Conservation (phyloP, 1,140 invertebrate species). For the Vanessa tameamea region DNA sequence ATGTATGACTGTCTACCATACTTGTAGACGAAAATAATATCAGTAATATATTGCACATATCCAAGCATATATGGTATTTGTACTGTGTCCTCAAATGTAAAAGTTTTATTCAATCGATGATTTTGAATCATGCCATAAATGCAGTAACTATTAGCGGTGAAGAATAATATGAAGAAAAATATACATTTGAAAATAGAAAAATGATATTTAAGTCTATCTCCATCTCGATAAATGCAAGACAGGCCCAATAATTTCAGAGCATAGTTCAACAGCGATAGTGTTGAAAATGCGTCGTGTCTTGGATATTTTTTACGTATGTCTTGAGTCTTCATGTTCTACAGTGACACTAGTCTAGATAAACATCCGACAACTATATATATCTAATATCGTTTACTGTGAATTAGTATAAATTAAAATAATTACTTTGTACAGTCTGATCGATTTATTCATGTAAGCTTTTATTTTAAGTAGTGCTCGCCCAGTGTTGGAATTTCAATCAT, state of each 20-base stretch:
- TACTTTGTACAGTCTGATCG: too few species aligned
- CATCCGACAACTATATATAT: too few species aligned
- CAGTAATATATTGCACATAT: constrained; percentile 17
- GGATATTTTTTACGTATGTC: constrained; percentile 9
- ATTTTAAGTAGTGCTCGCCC: too few species aligned
- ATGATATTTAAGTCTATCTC: not conserved
- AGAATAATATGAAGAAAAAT: not conserved
- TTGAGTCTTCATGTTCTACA: not conserved
- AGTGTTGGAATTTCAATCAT: too few species aligned
- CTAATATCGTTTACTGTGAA: too few species aligned
- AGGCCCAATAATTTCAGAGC: constrained; percentile 4
- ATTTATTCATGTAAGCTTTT: too few species aligned
- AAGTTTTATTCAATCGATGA: not conserved
- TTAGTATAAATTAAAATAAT: too few species aligned
- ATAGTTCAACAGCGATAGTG: not conserved
- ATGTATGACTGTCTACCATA: constrained; percentile 20
- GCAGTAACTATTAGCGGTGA: not conserved
- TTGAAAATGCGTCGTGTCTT: not conserved
- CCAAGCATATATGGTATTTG: constrained; percentile 18
- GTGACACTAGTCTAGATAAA: too few species aligned
- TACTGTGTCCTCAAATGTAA: constrained; percentile 24
- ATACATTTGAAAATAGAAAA: not conserved
- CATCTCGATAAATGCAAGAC: constrained; percentile 14
- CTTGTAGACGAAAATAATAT: constrained; percentile 23
- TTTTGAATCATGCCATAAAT: constrained; percentile 19